Conservation (phyloP, 2,113 vertebrate genomes). For the Passer montanus region DNA sequence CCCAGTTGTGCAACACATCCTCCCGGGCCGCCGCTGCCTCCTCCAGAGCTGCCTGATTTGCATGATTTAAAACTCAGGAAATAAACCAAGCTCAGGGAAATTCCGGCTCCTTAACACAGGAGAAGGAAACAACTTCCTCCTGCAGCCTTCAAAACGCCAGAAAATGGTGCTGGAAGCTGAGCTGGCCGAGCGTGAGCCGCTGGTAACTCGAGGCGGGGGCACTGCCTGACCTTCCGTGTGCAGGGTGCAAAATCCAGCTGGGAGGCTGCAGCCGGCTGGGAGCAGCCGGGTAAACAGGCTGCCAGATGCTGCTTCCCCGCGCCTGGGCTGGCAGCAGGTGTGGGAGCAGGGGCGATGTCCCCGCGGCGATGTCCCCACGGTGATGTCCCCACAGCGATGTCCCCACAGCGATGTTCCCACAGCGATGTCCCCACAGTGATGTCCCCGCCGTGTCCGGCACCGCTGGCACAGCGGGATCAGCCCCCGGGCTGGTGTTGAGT, state of each 20-base stretch:
- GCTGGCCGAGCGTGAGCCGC: background rate
- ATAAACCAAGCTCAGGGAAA: background rate
- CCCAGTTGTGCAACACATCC: background rate
- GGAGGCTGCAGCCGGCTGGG: background rate
- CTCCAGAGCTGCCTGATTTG: background rate
- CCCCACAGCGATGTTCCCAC: background rate
- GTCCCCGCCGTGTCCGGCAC: background rate
- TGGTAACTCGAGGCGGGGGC: background rate
- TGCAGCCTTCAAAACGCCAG: background rate
- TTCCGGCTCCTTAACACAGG: background rate
- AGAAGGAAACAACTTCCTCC: background rate
- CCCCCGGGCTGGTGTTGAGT: background rate
- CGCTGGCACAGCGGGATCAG: background rate
- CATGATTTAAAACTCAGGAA: background rate
- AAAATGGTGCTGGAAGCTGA: background rate
- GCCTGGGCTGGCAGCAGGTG: background rate
- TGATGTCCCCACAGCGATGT: background rate
- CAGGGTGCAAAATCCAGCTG: background rate
- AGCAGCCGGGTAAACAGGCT: background rate
- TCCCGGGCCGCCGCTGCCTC: rapidly evolving
- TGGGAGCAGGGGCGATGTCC: background rate
- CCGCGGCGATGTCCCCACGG: rapidly evolving
- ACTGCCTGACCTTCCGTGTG: background rate
- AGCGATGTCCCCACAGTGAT: background rate
- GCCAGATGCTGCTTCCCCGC: background rate